A percentile compares a stretch with the other conserved stretches of the same genome.
These are phyloP conservation scores for Acipenser ruthenus DNA, from an alignment of 2,797 vertebrate genomes.

Conservation along the genomic window DNA sequence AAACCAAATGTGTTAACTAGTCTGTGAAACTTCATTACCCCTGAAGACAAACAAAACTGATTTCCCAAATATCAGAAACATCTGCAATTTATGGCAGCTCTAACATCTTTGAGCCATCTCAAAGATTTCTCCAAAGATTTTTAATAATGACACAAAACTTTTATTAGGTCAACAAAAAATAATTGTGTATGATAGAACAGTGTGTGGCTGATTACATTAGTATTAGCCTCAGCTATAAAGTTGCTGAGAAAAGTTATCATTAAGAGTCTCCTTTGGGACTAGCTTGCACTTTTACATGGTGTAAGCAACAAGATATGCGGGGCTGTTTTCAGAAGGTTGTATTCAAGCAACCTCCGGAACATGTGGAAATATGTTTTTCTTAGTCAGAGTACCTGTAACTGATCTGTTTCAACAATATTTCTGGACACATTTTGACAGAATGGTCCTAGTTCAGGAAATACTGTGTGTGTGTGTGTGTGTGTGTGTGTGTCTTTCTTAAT, in stretches of 20 bases:
- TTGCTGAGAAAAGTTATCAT: conserved; percentile 8
- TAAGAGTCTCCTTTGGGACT: background rate
- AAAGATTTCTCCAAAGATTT: no score
- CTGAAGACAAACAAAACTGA: no score
- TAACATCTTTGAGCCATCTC: no score
- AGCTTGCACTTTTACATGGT: conserved; percentile 17
- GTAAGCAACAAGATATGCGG: conserved; percentile 13
- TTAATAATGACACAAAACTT: no score
- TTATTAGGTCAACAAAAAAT: no score
- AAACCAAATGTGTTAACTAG: no score
- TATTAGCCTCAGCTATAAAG: conserved; percentile 1
- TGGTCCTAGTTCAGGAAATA: conserved; percentile 20
- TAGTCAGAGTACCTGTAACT: conserved; percentile 18
- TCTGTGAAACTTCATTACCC: no score
- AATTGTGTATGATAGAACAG: no score
- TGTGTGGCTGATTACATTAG: background rate
- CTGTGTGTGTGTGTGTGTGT: conserved; percentile 16
- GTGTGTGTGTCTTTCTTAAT: background rate
- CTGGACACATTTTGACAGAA: conserved; percentile 20
- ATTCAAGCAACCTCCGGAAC: conserved; percentile 25
- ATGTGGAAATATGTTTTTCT: conserved; percentile 16
- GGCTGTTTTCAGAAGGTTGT: conserved; percentile 20
- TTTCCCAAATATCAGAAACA: no score
- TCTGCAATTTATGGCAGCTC: no score
- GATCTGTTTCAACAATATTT: conserved; percentile 25